A percentile compares a stretch with the other conserved stretches of the same genome.
These are phyloP conservation scores for Chelonoidis abingdonii DNA, from an alignment of 2,113 vertebrate species.

Conservation along the genomic window DNA sequence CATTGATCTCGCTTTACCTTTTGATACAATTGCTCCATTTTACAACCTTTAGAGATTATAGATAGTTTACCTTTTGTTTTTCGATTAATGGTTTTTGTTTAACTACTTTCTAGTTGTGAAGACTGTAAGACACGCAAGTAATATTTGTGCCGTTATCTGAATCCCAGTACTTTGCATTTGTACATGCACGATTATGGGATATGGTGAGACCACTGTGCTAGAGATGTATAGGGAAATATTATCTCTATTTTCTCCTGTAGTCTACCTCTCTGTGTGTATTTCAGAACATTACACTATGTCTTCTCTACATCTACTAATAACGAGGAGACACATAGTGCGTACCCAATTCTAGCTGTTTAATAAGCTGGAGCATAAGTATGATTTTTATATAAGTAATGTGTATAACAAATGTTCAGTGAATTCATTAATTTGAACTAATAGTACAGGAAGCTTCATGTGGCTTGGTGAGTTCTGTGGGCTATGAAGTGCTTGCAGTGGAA, in stretches of 20 bases:
- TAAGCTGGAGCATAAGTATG: neutral
- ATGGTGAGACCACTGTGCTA: neutral
- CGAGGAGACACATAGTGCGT: neutral
- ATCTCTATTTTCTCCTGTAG: neutral
- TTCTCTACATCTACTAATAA: neutral
- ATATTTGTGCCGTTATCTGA: neutral
- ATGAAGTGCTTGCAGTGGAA: neutral
- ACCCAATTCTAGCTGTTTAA: neutral
- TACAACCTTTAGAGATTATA: neutral
- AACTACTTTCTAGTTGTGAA: neutral
- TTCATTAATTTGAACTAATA: neutral
- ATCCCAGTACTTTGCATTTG: neutral
- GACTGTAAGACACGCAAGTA: neutral
- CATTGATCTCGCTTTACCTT: neutral
- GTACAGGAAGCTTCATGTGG: neutral
- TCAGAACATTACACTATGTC: neutral
- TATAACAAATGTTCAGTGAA: no score
- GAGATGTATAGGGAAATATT: accelerated
- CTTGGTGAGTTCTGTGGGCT: neutral
- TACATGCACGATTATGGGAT: neutral
- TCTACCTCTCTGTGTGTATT: neutral
- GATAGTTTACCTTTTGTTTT: no score
- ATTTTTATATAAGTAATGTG: no score
- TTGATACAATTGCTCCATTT: neutral
- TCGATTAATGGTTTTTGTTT: neutral